Evolutionary conservation across 2,888 invertebrate species (phyloP).

Genomic region (Galeopsomyia nigrocyanea): DNA sequence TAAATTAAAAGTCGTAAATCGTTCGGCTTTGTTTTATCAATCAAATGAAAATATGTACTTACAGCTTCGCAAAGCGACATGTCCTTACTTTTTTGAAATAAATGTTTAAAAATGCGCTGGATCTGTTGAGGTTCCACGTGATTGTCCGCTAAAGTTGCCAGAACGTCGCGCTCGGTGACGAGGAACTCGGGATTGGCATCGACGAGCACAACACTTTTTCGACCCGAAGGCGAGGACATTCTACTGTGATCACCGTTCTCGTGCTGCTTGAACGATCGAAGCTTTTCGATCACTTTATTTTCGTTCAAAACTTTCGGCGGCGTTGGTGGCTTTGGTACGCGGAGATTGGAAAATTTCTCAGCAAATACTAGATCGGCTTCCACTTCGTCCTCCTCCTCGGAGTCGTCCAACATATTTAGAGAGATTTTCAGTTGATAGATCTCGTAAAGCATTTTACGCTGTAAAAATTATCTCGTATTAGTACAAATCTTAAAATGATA

Average conservation of each 20-base stretch:
- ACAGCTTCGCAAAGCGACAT: constrained; percentile 41
- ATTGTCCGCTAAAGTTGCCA: constrained; percentile 60
- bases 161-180: constrained; percentile 59
- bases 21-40: no score
- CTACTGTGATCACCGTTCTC: constrained; percentile 16
- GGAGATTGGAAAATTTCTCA: constrained; percentile 41
- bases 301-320: constrained; percentile 58
- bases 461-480: constrained; percentile 16
- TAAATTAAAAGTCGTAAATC: no score
- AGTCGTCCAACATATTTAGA: constrained; percentile 65
- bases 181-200: constrained; percentile 61
- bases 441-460: constrained; percentile 69
- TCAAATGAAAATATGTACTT: background rate
- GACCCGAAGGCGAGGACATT: background rate
- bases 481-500: no score
- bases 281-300: constrained; percentile 55
- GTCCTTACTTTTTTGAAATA: constrained; percentile 57
- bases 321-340: constrained; percentile 57
- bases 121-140: constrained; percentile 59
- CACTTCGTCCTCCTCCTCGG: constrained; percentile 57
- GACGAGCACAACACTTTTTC: constrained; percentile 53
- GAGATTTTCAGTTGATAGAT: constrained; percentile 67
- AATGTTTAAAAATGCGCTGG: constrained; percentile 56
- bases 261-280: constrained; percentile 32
- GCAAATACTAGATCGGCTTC: constrained; percentile 37